Base-by-base conservation (phyloP, 2,888 invertebrate species). In the Drosophila hamatofila region DNA sequence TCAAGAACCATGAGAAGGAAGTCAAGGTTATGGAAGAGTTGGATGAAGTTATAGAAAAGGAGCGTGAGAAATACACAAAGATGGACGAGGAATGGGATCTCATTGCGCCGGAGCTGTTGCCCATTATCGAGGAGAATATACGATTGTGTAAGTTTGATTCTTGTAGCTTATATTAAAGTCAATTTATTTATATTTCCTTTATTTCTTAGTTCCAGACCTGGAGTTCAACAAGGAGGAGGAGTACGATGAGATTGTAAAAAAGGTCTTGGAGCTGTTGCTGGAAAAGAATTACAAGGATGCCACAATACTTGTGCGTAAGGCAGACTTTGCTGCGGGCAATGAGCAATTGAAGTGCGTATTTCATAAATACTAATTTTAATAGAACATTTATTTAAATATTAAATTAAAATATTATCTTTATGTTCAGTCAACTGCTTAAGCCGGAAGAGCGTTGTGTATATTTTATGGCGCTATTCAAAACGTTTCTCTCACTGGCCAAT, bases 1-100 rank as follows among this genome's bases (percentile, higher is more conserved):
- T 95, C 42, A 94, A 95, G 59, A 93, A 96, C 80, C 94, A 94
- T 79, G 92, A 94, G 25, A 91, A 91, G 69, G 89, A 93, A 88
- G 89, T 81, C 61, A 61, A 91, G 71, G 91, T 90, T 62, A 91
- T 93, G 87, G 89, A 93, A 90, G 49, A 94, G 91, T 62, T 93
- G 91, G 63, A 91, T 90, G 79, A 94, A 90, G 74, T 94, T 93
- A 79, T 96, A 94, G 95, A 93, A 91, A 60, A 93, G 91, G 90
- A 95, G 94, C 93, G 94, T 33, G 92, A 93, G 52, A 93, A 94
- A 27, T 92, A 95, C 0, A 91, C 94, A 25, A 91, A 92, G 39
- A 91, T 94, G 1, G 94, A 95, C 44, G 93, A 94, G 42, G 92
- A 91, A 57, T 93, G 90, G 90, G 88, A 78, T 63, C 18, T 35